phyloP scores from a whole-genome alignment of 1,140 invertebrate genomes.

The Ceratitis capitata region DNA sequence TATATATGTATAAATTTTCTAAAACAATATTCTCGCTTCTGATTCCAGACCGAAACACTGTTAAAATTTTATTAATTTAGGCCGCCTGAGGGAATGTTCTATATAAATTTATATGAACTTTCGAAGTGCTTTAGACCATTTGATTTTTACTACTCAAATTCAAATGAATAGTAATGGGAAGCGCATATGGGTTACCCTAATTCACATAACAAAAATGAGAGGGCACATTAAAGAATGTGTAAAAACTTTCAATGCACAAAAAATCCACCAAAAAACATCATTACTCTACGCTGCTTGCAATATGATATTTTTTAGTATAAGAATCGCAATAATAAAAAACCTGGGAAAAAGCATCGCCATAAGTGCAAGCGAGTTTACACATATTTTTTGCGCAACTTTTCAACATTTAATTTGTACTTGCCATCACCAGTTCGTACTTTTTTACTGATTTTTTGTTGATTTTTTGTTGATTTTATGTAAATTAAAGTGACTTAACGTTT shows the following conservation, averaged over 20 bases:
- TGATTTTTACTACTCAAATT: background rate
- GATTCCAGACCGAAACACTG: too few species aligned
- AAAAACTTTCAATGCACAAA: background rate
- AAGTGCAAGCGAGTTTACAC: background rate
- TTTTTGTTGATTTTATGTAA: slow-evolving; percentile 14
- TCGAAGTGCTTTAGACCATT: too few species aligned
- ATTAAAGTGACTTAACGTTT: background rate
- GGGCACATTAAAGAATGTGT: background rate
- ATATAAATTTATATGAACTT: too few species aligned
- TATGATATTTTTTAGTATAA: background rate
- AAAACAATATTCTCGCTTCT: too few species aligned
- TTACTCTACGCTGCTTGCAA: background rate
- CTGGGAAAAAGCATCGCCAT: background rate
- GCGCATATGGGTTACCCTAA: too few species aligned
- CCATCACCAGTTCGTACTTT: too few species aligned
- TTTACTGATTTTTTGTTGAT: background rate
- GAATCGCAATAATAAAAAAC: background rate
- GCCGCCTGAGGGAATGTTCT: too few species aligned
- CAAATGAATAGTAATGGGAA: too few species aligned
- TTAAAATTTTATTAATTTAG: too few species aligned
- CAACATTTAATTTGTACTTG: background rate
- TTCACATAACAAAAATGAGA: background rate
- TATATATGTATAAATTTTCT: too few species aligned
- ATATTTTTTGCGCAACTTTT: background rate
- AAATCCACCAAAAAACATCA: background rate